Conservation (phyloP, 2,797 vertebrate genomes). For the Scleropages formosus region DNA sequence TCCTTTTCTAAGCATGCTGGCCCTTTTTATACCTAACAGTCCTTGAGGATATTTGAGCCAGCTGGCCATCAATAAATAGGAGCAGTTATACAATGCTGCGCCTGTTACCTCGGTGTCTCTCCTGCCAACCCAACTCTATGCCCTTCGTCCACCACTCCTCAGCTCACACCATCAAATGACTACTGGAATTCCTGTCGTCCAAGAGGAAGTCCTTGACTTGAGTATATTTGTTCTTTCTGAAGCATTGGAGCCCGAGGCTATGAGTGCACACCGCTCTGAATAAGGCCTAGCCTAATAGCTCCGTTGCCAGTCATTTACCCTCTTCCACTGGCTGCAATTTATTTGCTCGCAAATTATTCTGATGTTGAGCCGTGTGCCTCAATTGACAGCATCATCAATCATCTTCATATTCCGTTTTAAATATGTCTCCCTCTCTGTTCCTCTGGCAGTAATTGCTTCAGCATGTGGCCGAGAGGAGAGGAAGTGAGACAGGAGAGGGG, state of each 20-base stretch:
- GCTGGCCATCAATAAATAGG: too few species aligned
- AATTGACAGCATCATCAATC: conserved; percentile 77
- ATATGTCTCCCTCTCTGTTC: conserved; percentile 49
- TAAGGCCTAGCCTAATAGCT: conserved; percentile 37
- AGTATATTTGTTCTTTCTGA: background rate
- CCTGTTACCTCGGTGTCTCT: too few species aligned
- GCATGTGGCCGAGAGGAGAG: conserved; percentile 55
- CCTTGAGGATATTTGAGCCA: too few species aligned
- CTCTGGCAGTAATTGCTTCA: conserved; percentile 73
- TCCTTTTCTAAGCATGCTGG: too few species aligned
- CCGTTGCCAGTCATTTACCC: conserved; percentile 72
- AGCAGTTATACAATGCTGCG: too few species aligned
- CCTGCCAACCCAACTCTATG: background rate
- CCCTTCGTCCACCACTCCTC: background rate
- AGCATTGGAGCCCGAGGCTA: background rate
- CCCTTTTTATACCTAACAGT: too few species aligned
- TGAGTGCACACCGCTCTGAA: background rate
- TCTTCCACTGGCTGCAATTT: conserved; percentile 72
- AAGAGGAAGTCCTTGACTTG: background rate
- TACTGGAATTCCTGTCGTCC: background rate
- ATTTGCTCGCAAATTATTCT: conserved; percentile 75
- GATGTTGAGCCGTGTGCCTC: conserved; percentile 70
- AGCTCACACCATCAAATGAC: background rate
- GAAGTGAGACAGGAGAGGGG: background rate
- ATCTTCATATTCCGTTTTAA: conserved; percentile 66